phyloP scores from a whole-genome alignment of 1,140 invertebrate species.

The Hylaeus volcanicus region DNA sequence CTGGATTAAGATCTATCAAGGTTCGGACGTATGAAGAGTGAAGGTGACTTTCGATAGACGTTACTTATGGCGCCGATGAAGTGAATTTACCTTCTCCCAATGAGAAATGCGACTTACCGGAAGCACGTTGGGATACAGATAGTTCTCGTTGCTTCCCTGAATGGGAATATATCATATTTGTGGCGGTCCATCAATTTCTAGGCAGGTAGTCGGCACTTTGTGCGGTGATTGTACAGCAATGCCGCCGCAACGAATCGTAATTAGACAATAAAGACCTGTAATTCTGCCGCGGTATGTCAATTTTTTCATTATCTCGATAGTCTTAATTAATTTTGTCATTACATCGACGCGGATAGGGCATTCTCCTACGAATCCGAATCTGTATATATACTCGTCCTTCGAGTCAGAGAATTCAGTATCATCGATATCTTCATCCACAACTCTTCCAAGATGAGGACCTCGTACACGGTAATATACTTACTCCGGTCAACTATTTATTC shows the following conservation, averaged over 20 bases:
- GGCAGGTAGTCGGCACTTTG: constrained; percentile 29
- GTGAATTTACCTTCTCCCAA: constrained; percentile 9
- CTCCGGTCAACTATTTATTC: background rate
- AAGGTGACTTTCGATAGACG: background rate
- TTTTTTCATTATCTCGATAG: constrained; percentile 65
- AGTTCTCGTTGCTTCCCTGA: constrained; percentile 68
- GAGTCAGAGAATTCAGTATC: constrained; percentile 59
- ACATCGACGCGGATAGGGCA: constrained; percentile 26
- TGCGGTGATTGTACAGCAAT: constrained; percentile 61
- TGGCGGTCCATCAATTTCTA: constrained; percentile 53
- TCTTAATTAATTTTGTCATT: constrained; percentile 73
- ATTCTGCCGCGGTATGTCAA: constrained; percentile 65
- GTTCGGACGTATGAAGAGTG: background rate
- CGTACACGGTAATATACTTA: constrained; percentile 62
- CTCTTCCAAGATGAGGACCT: constrained; percentile 69
- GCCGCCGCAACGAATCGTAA: constrained; percentile 63
- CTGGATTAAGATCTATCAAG: background rate
- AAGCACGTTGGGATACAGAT: constrained; percentile 42
- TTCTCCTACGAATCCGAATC: constrained; percentile 48
- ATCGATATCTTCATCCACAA: constrained; percentile 33
- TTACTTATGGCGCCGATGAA: constrained; percentile 17
- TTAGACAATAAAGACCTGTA: constrained; percentile 69
- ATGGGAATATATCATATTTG: constrained; percentile 58
- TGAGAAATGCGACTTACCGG: constrained; percentile 12
- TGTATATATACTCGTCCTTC: constrained; percentile 70